Evolutionary conservation across 2,113 vertebrate species (phyloP), one percentile per base, ranked within the genome.

Genomic region (Chionodraco myersi): DNA sequence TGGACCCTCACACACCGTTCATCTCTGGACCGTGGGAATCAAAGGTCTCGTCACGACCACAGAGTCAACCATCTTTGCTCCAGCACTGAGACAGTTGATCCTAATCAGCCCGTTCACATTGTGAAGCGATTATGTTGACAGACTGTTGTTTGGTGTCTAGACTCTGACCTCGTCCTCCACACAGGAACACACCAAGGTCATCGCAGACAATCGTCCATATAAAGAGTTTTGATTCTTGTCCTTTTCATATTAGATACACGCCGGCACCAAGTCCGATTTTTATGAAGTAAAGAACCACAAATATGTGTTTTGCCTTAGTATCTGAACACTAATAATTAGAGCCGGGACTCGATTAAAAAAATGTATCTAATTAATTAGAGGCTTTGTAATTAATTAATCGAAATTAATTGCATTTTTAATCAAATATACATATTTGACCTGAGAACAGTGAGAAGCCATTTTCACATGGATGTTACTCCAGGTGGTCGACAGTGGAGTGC

Each of bases 11-110:
- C 44, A 77, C 68, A 75, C n/a, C 53, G 64, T 71, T 49, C 67
- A 79, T 67, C 79, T 87, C 76, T 68, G 61, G 34, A 23, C 65
- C 47, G 52, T 63, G 62, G 63, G 70, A 80, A 81, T 58, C 59
- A 26, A 9, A 12, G 34, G 64, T 52, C 59, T 59, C 5, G 51
- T 52, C 6, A 26, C 26, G 7, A 41, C 67, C 56, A 44, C 69
- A 48, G 56, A 68, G 4, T 11, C 21, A 18, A 15, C 10, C 3
- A 34, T 49, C 26, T n/a, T 14, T 26, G 36, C 15, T 70, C 52
- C 5, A 15, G 41, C 68, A 23, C 11, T 3, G 26, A 77, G 9
- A 47, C 12, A 7, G 11, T 67, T 49, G 10, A 51, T 56, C 21
- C 12, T 26, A 23, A 60, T 16, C 61, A 13, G 60, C 36, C 7